Conservation (phyloP, 2,113 vertebrate species). For the Myrmecobius fasciatus region DNA sequence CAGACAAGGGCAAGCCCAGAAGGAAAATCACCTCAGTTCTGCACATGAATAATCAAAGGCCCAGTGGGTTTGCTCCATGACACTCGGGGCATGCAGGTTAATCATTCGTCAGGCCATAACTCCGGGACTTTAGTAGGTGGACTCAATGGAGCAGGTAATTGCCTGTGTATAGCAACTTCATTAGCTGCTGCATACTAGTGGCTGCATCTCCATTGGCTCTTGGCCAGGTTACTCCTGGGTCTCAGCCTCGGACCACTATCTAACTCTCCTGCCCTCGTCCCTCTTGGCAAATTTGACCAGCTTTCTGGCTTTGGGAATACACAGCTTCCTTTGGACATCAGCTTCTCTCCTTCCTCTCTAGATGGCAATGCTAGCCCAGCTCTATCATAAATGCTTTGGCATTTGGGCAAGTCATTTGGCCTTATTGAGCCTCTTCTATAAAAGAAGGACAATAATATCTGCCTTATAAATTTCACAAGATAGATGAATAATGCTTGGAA, state of each 20-base stretch:
- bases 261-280: neutral
- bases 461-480: neutral
- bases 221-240: neutral
- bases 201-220: neutral
- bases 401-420: neutral
- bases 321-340: neutral
- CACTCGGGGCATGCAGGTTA: neutral
- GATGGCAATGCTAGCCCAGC: neutral
- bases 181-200: neutral
- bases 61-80: neutral
- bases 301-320: neutral
- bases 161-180: neutral
- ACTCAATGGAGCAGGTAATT: neutral
- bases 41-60: conserved; percentile 70
- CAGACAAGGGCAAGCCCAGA: neutral
- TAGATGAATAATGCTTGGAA: neutral
- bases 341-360: neutral
- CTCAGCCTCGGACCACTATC: neutral
- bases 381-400: neutral
- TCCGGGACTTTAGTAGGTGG: neutral
- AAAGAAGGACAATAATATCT: neutral
- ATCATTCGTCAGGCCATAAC: neutral
- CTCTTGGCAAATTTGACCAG: neutral
- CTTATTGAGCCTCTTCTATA: neutral
- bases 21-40: neutral